Evolutionary conservation across 1,140 invertebrate genomes (phyloP), one percentile per base, ranked within the genome.

Genomic region (Neodiprion fabricii): DNA sequence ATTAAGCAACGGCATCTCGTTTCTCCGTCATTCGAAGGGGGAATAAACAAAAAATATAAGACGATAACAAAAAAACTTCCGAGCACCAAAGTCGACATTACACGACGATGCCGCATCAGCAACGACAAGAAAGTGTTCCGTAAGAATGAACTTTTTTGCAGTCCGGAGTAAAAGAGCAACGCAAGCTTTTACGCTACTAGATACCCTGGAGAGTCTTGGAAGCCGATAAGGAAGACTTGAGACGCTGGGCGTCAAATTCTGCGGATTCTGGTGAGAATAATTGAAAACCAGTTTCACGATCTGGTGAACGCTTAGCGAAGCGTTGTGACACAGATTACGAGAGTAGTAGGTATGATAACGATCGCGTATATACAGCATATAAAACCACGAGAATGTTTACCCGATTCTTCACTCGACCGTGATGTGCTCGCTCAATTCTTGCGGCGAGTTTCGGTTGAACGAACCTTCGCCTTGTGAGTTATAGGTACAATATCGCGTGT

Each of bases 201-300:
- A 40, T 40, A 40, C 28, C 28, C 28, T 40, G 28, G 28, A 40
- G 14, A 66, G 21, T 66, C 61, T 66, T n/a, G 14, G 14, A 14
- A 65, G 17, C 1, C 12, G 28, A 70, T 1, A 70, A 70, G 68
- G 28, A 28, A 1, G 12, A 5, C 68, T 70, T 49, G 73, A 48
- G 17, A 70, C 68, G 14, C n/a, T 2, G 28, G 23, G 68, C 12
- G 80, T 86, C 84, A 87, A 88, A 86, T 86, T 68, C 28, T 40
- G 28, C 1, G 28, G 28, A 40, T 40, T 40, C 28, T 3, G 28
- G 28, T 40, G 28, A 40, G 28, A 40, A 40, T 40, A 61, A 61
- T 61, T 61, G 11, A 61, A 17, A 61, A 61, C 53, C 53, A 12
- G 53, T 61, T 61, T 61, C n/a, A 61, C n/a, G 11, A 40, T 40